Evolutionary conservation across 2,797 vertebrate genomes (phyloP), one percentile per base, ranked within the genome.

Genomic region (Scarus forsteni): DNA sequence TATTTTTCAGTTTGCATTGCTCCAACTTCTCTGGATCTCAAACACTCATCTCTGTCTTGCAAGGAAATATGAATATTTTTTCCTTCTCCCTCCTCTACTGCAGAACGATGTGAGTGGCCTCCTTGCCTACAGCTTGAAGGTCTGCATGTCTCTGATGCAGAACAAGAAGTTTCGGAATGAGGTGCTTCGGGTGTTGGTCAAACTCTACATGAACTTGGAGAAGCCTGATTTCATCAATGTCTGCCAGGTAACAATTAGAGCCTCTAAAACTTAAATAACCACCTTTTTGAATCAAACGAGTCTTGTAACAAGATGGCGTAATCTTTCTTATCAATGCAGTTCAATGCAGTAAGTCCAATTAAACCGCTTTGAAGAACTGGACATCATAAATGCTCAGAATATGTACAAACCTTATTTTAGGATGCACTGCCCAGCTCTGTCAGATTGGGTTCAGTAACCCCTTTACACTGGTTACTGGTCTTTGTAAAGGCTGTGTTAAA

Each of bases 201-300:
- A 99, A 92, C 97, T 99, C 60, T 99, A 99, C 91, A 99, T 99
- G 98, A 99, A 99, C 87, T 83, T 99, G 88, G 98, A 99, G 76
- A 99, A 98, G 85, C 98, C 98, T 0, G 98, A 99, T 91, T 99
- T 99, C 87, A 99, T 99, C 93, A 99, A 98, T 0, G 98, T 99
- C 56, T 99, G 98, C 86, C 98, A 99, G 98, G 98, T 99, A 89
- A 81, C 4, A 13, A 51, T 42, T 27, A 46, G 1, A 55, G n/a
- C 35, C 7, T 64, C 46, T 43, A 43, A 19, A 1, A 51, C 38
- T n/a, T 16, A 14, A 1, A 14, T 3, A 10, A 52, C 50, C 1
- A 38, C 54, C 34, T 43, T 15, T 3, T 1, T 48, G n/a, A 57
- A 14, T 7, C 14, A 44, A 9, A 5, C 34, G 8, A 39, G 39